Evolutionary conservation across 2,888 invertebrate genomes (phyloP).

Genomic region (Emmelina monodactyla): DNA sequence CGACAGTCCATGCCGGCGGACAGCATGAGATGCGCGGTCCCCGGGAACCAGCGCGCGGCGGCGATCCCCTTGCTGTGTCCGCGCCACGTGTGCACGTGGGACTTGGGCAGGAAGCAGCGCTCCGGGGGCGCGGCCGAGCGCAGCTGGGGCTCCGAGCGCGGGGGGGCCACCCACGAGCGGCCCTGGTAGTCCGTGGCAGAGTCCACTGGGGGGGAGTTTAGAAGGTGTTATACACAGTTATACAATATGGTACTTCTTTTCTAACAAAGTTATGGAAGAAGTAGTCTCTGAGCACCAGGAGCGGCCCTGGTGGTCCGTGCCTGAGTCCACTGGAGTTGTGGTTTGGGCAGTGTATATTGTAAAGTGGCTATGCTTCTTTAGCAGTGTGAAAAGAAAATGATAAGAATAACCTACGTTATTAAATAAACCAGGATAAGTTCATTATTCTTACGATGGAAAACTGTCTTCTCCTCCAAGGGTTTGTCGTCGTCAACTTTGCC

Average conservation of each 20-base stretch:
- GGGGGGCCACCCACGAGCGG: slow-evolving; percentile 90
- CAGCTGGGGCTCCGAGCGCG: slow-evolving; percentile 73
- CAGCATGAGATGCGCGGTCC: slow-evolving; percentile 91
- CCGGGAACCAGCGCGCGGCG: slow-evolving; percentile 93
- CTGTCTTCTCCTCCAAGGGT: slow-evolving; percentile 93
- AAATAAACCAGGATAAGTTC: too few relatives aligned
- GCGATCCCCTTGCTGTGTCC: slow-evolving; percentile 98
- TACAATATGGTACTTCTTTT: too few relatives aligned
- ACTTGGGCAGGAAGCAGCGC: slow-evolving; percentile 83
- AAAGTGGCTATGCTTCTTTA: too few relatives aligned
- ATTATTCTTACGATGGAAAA: slow-evolving; percentile 85
- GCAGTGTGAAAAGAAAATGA: too few relatives aligned
- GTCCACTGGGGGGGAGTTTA: too few relatives aligned
- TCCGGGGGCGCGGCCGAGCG: slow-evolving; percentile 83
- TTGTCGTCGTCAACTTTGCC: slow-evolving; percentile 91
- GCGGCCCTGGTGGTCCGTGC: slow-evolving; percentile 95
- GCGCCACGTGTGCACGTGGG: slow-evolving; percentile 94
- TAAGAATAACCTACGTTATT: too few relatives aligned
- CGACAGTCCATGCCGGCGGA: slow-evolving; percentile 97
- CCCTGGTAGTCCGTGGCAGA: slow-evolving; percentile 97
- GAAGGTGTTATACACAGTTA: too few relatives aligned
- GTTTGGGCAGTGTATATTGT: too few relatives aligned
- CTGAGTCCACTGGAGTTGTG: slow-evolving; percentile 93
- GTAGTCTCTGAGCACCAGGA: too few relatives aligned
- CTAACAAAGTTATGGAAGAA: too few relatives aligned